Evolutionary conservation across 2,888 invertebrate species (phyloP).

Genomic region (Rhorus exstirpatorius): DNA sequence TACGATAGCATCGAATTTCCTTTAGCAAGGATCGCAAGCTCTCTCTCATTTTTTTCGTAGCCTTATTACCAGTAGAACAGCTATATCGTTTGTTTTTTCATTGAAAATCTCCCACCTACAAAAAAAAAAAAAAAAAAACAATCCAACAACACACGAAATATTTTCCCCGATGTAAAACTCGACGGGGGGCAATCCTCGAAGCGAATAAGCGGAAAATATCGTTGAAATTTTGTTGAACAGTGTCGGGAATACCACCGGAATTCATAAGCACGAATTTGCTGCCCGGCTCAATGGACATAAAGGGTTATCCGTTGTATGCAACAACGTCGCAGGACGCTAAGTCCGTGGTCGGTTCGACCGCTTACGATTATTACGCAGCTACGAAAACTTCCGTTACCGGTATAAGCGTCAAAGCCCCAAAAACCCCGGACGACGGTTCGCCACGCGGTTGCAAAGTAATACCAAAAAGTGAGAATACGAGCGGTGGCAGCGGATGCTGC

Average conservation of each 20-base stretch:
- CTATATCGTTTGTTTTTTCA: no score
- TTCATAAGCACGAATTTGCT: constrained; percentile 84
- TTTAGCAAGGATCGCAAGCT: neutral
- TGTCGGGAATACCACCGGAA: constrained; percentile 84
- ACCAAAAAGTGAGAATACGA: constrained; percentile 83
- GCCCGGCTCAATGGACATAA: constrained; percentile 83
- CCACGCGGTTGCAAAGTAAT: constrained; percentile 76
- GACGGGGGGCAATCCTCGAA: no score
- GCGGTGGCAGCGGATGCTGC: constrained; percentile 86
- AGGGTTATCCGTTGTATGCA: constrained; percentile 82
- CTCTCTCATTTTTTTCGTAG: constrained; percentile 35
- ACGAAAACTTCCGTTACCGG: constrained; percentile 82
- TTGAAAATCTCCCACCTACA: neutral
- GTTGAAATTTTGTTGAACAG: constrained; percentile 71
- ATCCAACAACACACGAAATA: neutral
- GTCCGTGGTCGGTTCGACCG: constrained; percentile 81
- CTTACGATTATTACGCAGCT: constrained; percentile 82
- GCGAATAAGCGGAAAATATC: no score
- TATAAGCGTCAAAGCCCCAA: constrained; percentile 87
- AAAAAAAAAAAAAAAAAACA: neutral
- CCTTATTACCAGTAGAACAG: no score
- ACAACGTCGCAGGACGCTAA: constrained; percentile 82
- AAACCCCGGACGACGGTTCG: constrained; percentile 85
- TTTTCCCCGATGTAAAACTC: no score
- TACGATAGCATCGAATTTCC: constrained; percentile 38